These are phyloP conservation scores for Fistularia tabacaria DNA, from an alignment of 2,797 vertebrate genomes.

Conservation along the genomic window DNA sequence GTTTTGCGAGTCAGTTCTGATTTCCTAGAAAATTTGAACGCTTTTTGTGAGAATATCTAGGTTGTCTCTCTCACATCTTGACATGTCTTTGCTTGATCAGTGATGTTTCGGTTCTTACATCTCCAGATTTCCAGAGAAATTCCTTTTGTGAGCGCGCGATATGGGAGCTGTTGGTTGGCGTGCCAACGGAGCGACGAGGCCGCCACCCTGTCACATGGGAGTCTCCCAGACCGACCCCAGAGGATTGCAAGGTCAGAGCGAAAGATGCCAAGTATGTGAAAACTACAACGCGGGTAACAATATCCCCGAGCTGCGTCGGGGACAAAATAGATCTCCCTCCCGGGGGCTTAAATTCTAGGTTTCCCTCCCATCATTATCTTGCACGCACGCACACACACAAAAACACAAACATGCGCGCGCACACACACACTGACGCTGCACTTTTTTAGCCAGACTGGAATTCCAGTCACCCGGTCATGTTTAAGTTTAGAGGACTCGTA, in stretches of 20 bases:
- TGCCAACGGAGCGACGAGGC: too few relatives aligned
- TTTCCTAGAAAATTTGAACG: too few relatives aligned
- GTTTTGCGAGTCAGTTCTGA: too few relatives aligned
- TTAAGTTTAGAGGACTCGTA: constrained; percentile 42
- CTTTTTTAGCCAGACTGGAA: constrained; percentile 30
- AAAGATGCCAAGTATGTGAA: constrained; percentile 18
- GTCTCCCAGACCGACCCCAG: neutral
- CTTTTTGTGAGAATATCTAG: too few relatives aligned
- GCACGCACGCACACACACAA: constrained; percentile 3
- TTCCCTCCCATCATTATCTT: constrained; percentile 42
- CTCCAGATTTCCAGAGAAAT: too few relatives aligned
- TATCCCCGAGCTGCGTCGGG: neutral
- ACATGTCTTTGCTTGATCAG: too few relatives aligned
- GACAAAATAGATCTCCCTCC: constrained; percentile 20
- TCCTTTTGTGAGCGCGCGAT: too few relatives aligned
- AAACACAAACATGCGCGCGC: too few relatives aligned
- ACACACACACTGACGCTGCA: constrained; percentile 31
- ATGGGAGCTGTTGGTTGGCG: too few relatives aligned
- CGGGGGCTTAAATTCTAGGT: constrained; percentile 45
- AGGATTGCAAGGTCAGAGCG: constrained; percentile 6
- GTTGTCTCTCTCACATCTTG: too few relatives aligned
- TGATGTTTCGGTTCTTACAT: too few relatives aligned
- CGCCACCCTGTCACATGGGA: too few relatives aligned
- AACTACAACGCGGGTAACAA: constrained; percentile 7
- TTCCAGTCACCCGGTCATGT: constrained; percentile 31